These are phyloP conservation scores for Abrostola triplasia DNA, from an alignment of 2,888 invertebrate genomes.

Conservation along the genomic window DNA sequence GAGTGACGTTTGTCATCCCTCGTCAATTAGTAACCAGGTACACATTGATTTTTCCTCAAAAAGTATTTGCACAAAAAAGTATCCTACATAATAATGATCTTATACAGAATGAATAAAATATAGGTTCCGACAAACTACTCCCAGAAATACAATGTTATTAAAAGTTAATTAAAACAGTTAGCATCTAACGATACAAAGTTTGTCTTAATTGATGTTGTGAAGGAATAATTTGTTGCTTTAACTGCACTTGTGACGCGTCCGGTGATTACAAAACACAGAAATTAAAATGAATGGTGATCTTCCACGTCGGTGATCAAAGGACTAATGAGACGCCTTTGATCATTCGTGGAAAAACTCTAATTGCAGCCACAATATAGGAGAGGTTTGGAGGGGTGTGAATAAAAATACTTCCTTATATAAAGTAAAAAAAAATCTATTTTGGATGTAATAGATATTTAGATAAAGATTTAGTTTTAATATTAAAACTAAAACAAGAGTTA, in stretches of 20 bases:
- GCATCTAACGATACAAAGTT: too few relatives aligned
- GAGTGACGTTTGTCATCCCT: conserved; percentile 39
- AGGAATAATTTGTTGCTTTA: too few relatives aligned
- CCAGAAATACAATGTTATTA: too few relatives aligned
- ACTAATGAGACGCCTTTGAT: conserved; percentile 1
- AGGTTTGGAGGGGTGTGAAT: neutral
- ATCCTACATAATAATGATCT: neutral
- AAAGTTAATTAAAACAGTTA: too few relatives aligned
- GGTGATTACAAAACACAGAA: neutral
- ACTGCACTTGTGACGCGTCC: too few relatives aligned
- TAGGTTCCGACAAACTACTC: too few relatives aligned
- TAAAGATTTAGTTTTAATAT: too few relatives aligned
- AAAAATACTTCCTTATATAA: too few relatives aligned
- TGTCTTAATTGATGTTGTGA: too few relatives aligned
- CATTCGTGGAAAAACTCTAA: neutral
- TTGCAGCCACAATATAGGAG: neutral
- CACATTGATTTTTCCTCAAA: neutral
- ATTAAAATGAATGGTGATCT: neutral
- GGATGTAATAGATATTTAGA: too few relatives aligned
- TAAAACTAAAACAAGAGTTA: too few relatives aligned
- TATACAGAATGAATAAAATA: neutral
- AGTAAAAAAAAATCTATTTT: too few relatives aligned
- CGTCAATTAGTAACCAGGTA: conserved; percentile 28
- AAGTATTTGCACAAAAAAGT: conserved; percentile 6
- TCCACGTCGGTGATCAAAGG: conserved; percentile 2